Evolutionary conservation across 2,797 vertebrate species (phyloP).

Genomic region (Myoxocephalus aenaeus): DNA sequence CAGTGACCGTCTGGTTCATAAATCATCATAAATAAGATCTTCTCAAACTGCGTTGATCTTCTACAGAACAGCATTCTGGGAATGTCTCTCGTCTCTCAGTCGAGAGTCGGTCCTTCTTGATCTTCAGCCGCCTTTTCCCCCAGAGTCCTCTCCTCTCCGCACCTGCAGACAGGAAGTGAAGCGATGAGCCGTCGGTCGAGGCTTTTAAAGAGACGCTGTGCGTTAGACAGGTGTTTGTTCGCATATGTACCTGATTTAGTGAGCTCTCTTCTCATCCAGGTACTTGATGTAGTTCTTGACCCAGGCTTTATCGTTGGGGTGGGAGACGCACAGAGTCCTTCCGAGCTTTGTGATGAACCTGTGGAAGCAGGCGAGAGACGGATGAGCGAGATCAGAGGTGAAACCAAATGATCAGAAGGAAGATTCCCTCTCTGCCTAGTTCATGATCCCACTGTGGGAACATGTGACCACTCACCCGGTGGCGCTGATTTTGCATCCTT

Average conservation of each 20-base stretch:
- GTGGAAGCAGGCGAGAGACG: neutral
- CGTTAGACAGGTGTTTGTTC: too few species aligned
- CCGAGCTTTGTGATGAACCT: conserved; percentile 41
- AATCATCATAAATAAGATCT: neutral
- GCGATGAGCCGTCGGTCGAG: neutral
- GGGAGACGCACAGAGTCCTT: conserved; percentile 47
- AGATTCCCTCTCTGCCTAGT: neutral
- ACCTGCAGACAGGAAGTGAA: conserved; percentile 1
- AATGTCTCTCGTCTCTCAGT: neutral
- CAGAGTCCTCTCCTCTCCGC: neutral
- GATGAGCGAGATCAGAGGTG: conserved; percentile 3
- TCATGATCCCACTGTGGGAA: neutral
- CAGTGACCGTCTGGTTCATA: neutral
- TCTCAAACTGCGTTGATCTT: neutral
- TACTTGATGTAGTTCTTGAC: conserved; percentile 12
- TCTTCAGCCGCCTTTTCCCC: neutral
- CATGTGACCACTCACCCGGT: conserved; percentile 59
- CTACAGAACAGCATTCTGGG: too few species aligned
- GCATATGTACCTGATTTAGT: conserved; percentile 34
- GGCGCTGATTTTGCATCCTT: conserved; percentile 58
- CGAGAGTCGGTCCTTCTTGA: neutral
- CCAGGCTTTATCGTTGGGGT: conserved; percentile 22
- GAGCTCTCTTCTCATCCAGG: conserved; percentile 30
- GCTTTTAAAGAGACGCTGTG: neutral
- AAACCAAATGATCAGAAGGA: neutral